Percentiles rank a stretch among this genome's conserved stretches.
Conservation (phyloP, 2,797 vertebrate species). For the Lacerta bilineata region DNA sequence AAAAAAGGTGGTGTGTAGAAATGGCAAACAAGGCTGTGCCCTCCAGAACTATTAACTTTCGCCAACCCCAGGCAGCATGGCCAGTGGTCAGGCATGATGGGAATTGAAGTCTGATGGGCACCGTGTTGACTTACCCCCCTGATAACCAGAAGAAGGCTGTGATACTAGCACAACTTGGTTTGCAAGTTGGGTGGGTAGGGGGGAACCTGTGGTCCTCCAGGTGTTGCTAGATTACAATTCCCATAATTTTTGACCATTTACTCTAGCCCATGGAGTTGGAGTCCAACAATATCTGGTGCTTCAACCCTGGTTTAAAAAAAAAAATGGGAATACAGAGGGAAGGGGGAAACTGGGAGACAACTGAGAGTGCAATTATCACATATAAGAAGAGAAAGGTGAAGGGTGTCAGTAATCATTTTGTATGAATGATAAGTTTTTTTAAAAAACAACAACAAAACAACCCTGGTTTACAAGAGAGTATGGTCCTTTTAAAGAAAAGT, state of each 20-base stretch:
- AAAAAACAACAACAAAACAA: too few species aligned
- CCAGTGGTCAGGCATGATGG: too few species aligned
- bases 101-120: not conserved
- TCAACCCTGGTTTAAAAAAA: too few species aligned
- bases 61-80: too few species aligned
- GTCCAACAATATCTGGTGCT: not conserved
- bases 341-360: too few species aligned
- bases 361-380: too few species aligned
- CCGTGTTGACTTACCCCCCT: too few species aligned
- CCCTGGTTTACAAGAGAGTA: not conserved
- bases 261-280: not conserved
- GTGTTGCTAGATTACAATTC: not conserved
- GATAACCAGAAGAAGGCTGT: constrained; percentile 24
- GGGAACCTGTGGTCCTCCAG: not conserved
- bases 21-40: not conserved
- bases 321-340: too few species aligned
- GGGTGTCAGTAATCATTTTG: too few species aligned
- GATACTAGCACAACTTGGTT: not conserved
- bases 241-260: not conserved
- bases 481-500: not conserved
- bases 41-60: not conserved
- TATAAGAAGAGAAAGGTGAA: too few species aligned
- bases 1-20: constrained; percentile 54
- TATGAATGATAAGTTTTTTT: too few species aligned
- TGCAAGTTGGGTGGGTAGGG: not conserved